A percentile compares a stretch with the other conserved stretches of the same genome.
Evolutionary conservation across 2,797 vertebrate genomes (phyloP).

Genomic region (Lepus townsendii): DNA sequence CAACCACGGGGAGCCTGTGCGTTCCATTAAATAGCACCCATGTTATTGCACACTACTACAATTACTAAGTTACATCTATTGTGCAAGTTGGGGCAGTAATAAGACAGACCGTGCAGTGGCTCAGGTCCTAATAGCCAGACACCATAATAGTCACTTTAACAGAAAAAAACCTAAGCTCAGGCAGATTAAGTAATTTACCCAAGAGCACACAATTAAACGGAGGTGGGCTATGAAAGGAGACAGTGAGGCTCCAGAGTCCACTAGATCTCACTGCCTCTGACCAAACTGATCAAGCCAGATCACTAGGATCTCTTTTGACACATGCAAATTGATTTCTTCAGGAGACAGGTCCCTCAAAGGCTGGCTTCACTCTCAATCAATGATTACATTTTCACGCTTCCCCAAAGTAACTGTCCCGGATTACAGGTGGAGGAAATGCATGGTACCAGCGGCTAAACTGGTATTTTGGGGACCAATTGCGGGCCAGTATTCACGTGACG

Average conservation of each 20-base stretch:
- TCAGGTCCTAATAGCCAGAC: not conserved
- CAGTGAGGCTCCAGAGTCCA: slow-evolving; percentile 19
- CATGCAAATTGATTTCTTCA: slow-evolving; percentile 8
- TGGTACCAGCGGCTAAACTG: not conserved
- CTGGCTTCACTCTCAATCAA: not conserved
- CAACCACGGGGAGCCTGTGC: slow-evolving; percentile 44
- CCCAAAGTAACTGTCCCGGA: not conserved
- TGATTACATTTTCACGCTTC: slow-evolving; percentile 40
- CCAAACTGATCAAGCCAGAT: not conserved
- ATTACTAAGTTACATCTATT: slow-evolving; percentile 61
- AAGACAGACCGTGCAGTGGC: not conserved
- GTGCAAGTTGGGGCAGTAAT: slow-evolving; percentile 30
- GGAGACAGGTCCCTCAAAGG: not conserved
- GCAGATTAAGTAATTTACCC: slow-evolving; percentile 17
- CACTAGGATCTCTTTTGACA: not conserved
- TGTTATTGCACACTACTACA: slow-evolving; percentile 19
- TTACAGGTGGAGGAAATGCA: not conserved
- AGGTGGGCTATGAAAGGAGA: not conserved
- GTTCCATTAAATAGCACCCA: slow-evolving; percentile 44
- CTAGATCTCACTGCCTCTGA: not conserved
- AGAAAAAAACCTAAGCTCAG: not conserved
- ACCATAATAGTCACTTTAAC: not conserved
- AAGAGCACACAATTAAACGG: not conserved
- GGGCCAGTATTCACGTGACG: not conserved
- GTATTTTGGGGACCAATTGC: not conserved